Conservation (phyloP, 2,888 invertebrate genomes). For the Thymelicus acteon region DNA sequence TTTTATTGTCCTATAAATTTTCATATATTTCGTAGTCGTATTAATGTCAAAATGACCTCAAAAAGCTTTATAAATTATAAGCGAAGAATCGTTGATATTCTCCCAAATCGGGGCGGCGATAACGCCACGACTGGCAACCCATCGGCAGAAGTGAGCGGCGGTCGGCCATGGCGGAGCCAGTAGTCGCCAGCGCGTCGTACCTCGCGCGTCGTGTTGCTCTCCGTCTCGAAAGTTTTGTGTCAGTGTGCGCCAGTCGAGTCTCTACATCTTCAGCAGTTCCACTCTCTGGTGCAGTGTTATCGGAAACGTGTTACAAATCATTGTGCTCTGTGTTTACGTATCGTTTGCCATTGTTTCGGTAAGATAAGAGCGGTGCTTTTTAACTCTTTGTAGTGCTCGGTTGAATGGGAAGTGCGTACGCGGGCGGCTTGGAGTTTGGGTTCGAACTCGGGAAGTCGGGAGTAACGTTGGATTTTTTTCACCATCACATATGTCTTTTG, state of each 20-base stretch:
- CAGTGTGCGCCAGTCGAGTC: slow-evolving; percentile 35
- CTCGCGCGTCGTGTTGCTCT: slow-evolving; percentile 31
- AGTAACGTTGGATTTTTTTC: not conserved
- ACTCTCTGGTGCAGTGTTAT: slow-evolving; percentile 13
- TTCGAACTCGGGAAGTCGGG: not conserved
- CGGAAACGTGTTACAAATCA: slow-evolving; percentile 29
- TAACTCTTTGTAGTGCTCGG: not conserved
- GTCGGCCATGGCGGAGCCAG: slow-evolving; percentile 62
- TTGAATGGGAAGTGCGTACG: slow-evolving; percentile 26
- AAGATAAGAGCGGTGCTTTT: slow-evolving; percentile 36
- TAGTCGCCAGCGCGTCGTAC: slow-evolving; percentile 48
- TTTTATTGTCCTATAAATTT: no score
- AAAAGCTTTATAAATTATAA: no score
- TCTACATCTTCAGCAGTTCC: not conserved
- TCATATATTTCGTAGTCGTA: no score
- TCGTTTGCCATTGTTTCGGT: slow-evolving; percentile 52
- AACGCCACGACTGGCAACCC: slow-evolving; percentile 57
- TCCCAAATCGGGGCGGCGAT: slow-evolving; percentile 38
- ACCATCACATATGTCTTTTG: not conserved
- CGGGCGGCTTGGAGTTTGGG: not conserved
- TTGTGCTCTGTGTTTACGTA: slow-evolving; percentile 61
- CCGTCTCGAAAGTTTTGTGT: slow-evolving; percentile 54
- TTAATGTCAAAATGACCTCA: no score
- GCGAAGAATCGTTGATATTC: not conserved
- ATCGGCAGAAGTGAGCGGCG: slow-evolving; percentile 68